Evolutionary conservation across 2,113 vertebrate species (phyloP), one percentile per base, ranked within the genome.

Genomic region (Catagonus wagneri): DNA sequence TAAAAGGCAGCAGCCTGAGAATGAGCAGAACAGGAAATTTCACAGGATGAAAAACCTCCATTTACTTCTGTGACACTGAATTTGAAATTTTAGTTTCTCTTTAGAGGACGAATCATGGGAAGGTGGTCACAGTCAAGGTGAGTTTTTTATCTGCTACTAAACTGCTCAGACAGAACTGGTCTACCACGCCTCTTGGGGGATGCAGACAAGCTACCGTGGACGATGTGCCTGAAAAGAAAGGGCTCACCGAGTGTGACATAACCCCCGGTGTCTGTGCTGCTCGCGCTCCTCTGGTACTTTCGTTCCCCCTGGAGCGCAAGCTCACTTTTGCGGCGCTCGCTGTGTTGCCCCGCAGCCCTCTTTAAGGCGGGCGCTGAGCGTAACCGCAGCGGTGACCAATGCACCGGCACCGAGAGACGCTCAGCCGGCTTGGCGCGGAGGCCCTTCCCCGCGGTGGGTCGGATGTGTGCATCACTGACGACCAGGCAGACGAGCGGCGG

Each of bases 21-120:
- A 95, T 23, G 4, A 39, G 32, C 22, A 78, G 69, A 76, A 58
- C 34, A 74, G 25, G 36, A 78, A 80, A 92, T 72, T 36, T 60
- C 36, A 88, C 22, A 92, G 39, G 17, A 78, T 65, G 32, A 69
- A 69, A 83, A 87, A 11, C 22, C 89, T 83, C 52, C 54, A 12
- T 39, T 86, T 34, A 52, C 50, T 78, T 91, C 29, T 27, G 6
- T 36, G n/a, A 93, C 32, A 76, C 88, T 93, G 39, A 76, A 44
- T 68, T n/a, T 32, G 61, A 92, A 91, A 65, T 29, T 20, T 93
- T 72, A 60, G 65, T 80, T 87, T 88, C 16, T 93, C 54, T 66
- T 89, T 71, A 11, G 54, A 76, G 83, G 50, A 25, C 69, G 14
- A 34, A 6, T 81, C 74, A 54, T 12, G 3, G 36, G 50, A 60